Base-by-base conservation (phyloP, 2,113 vertebrate species). In the Brachypodius melanocephalos region DNA sequence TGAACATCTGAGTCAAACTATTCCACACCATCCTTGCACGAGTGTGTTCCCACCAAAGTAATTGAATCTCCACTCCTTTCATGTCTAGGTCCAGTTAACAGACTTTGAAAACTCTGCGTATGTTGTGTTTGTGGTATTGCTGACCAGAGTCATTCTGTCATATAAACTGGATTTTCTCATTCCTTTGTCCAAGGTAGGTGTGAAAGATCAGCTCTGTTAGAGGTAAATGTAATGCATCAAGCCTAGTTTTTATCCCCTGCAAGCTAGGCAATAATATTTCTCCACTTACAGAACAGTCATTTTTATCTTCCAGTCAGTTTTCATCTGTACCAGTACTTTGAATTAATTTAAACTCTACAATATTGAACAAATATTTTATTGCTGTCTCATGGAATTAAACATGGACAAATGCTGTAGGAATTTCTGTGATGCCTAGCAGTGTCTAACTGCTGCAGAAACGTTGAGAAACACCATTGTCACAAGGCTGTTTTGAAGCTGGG, bases 101-200 rank as follows among this genome's bases (percentile, higher is more conserved):
- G 99, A 99, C 96, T 99, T 99, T 91, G 99, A 99, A 97, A 99
- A 99, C 59, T 99, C 99, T 38, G 99, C 99, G 0, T 99, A 99
- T 28, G 99, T 99, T 90, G 99, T 99, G 26, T 99, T 99, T 38
- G 98, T 99, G 45, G 99, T 99, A 21, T 97, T 99, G 88, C 98
- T 99, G 32, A 99, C 99, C 71, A 98, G 99, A 97, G 99, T 99
- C 66, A 99, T 99, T 97, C 97, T 99, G 57, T 99, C 99, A 3
- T 99, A 99, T 93, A 99, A 99, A 91, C 93, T 99, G 96, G 99
- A 99, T 97, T 99, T 99, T 95, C 98, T 99, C 52, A 99, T 99
- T 92, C 99, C 99, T 5, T 96, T 99, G 93, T 99, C 99, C 62
- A 99, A 99, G 99, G 99, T 99, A 89, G 76, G 96, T 83, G 13